Conservation (phyloP, 2,797 vertebrate genomes). For the Anguilla megastoma region DNA sequence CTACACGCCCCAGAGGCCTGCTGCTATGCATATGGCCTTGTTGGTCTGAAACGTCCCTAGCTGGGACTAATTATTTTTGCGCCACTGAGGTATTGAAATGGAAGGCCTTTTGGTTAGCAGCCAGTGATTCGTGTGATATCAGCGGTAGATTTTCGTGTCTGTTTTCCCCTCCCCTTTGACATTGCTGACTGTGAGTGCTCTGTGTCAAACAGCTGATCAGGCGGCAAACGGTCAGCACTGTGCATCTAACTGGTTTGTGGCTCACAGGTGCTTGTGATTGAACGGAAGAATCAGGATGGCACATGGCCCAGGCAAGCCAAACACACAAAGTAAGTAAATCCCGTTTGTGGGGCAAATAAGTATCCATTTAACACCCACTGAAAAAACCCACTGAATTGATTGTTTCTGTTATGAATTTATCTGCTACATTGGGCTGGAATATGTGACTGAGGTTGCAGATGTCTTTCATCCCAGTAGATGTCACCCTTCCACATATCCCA, state of each 20-base stretch:
- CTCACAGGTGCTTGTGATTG: constrained; percentile 89
- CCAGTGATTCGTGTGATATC: neutral
- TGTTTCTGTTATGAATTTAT: neutral
- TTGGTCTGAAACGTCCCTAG: neutral
- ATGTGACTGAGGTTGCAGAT: neutral
- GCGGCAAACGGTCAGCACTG: neutral
- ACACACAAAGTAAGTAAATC: constrained; percentile 80
- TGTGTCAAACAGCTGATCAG: neutral
- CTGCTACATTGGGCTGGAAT: neutral
- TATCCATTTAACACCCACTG: neutral
- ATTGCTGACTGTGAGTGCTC: neutral
- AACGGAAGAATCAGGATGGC: constrained; percentile 93
- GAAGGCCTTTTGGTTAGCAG: neutral
- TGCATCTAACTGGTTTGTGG: constrained; percentile 47
- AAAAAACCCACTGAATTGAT: neutral
- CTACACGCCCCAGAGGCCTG: neutral
- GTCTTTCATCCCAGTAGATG: neutral
- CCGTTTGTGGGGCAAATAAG: neutral
- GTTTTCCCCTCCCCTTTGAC: neutral
- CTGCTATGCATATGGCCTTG: neutral
- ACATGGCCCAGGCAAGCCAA: constrained; percentile 88
- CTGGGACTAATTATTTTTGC: neutral
- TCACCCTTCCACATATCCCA: neutral
- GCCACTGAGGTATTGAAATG: neutral
- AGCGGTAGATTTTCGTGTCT: neutral